A percentile compares a stretch with the other conserved stretches of the same genome.
Conservation (phyloP, 2,888 invertebrate genomes). For the Fragum whitleyi region DNA sequence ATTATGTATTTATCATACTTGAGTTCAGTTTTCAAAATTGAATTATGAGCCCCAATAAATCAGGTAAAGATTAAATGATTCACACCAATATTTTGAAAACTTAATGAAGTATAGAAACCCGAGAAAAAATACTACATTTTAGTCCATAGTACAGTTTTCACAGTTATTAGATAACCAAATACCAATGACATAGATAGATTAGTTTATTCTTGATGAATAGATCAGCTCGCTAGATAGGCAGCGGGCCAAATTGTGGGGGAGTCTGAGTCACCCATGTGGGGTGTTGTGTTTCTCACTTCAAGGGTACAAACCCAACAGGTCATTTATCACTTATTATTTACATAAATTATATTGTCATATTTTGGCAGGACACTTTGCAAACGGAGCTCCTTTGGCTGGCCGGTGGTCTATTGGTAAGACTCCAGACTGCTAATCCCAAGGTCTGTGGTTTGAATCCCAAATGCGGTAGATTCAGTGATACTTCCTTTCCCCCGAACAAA, state of each 20-base stretch:
- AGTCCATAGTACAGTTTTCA: conserved; percentile 1
- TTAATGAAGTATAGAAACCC: conserved; percentile 12
- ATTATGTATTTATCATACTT: too few relatives aligned
- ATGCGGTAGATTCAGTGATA: too few relatives aligned
- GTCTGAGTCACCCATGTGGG: not conserved
- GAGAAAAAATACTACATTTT: not conserved
- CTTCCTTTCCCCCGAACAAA: too few relatives aligned
- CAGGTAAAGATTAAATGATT: not conserved
- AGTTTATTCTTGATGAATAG: not conserved
- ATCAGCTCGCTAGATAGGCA: conserved; percentile 16
- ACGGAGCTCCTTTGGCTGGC: too few relatives aligned
- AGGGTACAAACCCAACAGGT: too few relatives aligned
- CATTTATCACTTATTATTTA: too few relatives aligned
- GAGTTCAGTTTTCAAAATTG: too few relatives aligned
- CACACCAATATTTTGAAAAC: conserved; percentile 8
- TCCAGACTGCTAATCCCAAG: too few relatives aligned
- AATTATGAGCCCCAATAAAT: not conserved
- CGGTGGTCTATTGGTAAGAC: too few relatives aligned
- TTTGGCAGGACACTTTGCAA: too few relatives aligned
- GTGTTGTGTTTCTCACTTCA: not conserved
- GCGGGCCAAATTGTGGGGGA: conserved; percentile 12
- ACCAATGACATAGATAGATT: conserved; percentile 11
- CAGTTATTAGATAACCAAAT: conserved; percentile 12
- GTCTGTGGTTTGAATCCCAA: too few relatives aligned
- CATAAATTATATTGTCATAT: too few relatives aligned